A percentile compares a stretch with the other conserved stretches of the same genome.
Conservation (phyloP, 1,140 invertebrate genomes). For the Pseudomyrmex cubaensis region DNA sequence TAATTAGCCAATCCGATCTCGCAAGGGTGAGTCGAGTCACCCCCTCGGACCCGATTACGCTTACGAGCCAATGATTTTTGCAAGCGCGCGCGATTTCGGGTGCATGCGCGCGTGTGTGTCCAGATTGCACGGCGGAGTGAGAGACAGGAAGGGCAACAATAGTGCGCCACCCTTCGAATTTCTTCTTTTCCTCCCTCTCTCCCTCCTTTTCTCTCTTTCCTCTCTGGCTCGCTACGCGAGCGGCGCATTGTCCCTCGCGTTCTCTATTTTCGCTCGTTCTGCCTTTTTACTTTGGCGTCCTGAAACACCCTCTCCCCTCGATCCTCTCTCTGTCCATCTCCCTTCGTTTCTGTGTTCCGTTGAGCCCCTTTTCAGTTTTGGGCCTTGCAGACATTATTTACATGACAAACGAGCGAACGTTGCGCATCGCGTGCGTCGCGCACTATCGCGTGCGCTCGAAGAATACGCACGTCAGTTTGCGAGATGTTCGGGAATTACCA, state of each 20-base stretch:
- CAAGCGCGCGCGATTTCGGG: conserved; percentile 17
- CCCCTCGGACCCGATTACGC: conserved; percentile 60
- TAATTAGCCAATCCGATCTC: conserved; percentile 82
- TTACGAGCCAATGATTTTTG: conserved; percentile 79
- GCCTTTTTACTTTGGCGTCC: conserved; percentile 9
- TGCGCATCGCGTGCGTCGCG: conserved; percentile 15
- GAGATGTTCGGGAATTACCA: not conserved
- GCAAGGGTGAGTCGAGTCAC: conserved; percentile 53
- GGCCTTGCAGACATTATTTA: conserved; percentile 43
- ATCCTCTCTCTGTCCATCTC: not conserved
- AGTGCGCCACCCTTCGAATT: conserved; percentile 22
- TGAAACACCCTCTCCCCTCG: conserved; percentile 11
- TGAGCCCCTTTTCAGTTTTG: conserved; percentile 5
- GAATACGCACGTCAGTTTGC: not conserved
- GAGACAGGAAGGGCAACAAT: conserved; percentile 41
- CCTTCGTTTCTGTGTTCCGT: not conserved
- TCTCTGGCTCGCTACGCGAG: not conserved
- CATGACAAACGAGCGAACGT: conserved; percentile 55
- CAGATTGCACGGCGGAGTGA: conserved; percentile 44
- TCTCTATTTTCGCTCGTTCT: conserved; percentile 32
- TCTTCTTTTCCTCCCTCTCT: conserved; percentile 29
- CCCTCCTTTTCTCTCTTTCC: conserved; percentile 10
- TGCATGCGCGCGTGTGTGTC: conserved; percentile 10
- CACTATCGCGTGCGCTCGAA: conserved; percentile 42
- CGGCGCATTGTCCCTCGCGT: conserved; percentile 42